A percentile compares a stretch with the other conserved stretches of the same genome.
These are phyloP conservation scores for Linhomoeus sp. DNA, from an alignment of 2,888 invertebrate genomes.

Conservation along the genomic window DNA sequence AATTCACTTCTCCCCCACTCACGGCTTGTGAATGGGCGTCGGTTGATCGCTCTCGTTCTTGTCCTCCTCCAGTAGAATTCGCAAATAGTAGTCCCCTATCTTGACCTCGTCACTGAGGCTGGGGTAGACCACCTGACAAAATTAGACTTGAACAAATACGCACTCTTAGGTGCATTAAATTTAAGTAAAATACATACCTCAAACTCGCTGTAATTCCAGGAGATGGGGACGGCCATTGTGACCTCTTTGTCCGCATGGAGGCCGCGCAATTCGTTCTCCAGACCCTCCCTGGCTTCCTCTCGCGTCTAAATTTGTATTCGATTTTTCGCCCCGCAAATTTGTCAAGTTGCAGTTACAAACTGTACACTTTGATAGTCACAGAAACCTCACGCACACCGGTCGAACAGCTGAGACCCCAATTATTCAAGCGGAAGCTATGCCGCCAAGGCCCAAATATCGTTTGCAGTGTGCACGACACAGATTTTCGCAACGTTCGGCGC, in stretches of 20 bases:
- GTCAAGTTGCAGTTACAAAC: neutral
- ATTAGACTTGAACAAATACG: neutral
- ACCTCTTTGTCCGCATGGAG: conserved; percentile 75
- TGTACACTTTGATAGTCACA: no score
- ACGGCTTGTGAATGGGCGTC: conserved; percentile 35
- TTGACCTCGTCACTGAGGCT: conserved; percentile 87
- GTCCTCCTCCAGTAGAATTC: conserved; percentile 74
- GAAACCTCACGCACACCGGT: no score
- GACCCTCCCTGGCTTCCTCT: conserved; percentile 70
- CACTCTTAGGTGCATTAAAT: no score
- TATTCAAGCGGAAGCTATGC: no score
- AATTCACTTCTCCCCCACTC: no score
- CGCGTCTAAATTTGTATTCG: conserved; percentile 46
- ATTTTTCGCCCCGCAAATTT: neutral
- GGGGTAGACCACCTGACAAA: conserved; percentile 52
- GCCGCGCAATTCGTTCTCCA: conserved; percentile 76
- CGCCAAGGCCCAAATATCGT: no score
- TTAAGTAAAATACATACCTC: conserved; percentile 36
- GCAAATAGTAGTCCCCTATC: conserved; percentile 91
- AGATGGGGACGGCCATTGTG: conserved; percentile 40
- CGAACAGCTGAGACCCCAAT: no score
- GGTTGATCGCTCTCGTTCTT: conserved; percentile 36
- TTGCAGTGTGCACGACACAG: no score
- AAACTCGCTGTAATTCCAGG: conserved; percentile 97
- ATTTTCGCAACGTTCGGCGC: no score